phyloP scores from a whole-genome alignment of 2,888 invertebrate genomes.

The Blomia tropicalis region DNA sequence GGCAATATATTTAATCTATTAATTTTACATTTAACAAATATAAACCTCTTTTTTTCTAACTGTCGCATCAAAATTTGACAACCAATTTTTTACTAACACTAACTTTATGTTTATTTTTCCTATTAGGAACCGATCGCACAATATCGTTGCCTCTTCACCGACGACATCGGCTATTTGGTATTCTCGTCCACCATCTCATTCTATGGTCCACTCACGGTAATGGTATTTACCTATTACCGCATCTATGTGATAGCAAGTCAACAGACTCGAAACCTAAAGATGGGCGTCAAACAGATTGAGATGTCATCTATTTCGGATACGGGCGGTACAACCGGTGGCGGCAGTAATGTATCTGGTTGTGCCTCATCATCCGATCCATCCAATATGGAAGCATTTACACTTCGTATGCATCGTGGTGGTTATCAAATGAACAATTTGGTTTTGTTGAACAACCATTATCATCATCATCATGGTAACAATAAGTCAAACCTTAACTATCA shows the following conservation, averaged over 20 bases:
- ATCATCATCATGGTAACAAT: neutral
- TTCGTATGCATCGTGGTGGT: conserved; percentile 84
- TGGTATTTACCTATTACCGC: conserved; percentile 93
- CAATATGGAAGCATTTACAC: conserved; percentile 51
- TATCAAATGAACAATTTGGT: conserved; percentile 36
- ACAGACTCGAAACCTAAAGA: conserved; percentile 72
- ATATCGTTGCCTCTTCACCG: conserved; percentile 84
- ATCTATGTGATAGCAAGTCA: conserved; percentile 85
- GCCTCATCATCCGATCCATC: conserved; percentile 26
- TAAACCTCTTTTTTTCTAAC: no score
- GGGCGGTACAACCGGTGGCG: conserved; percentile 42
- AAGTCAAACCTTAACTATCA: neutral
- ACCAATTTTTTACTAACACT: no score
- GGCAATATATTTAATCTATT: no score
- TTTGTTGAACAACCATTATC: no score
- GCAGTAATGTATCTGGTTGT: neutral
- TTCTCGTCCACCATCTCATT: conserved; percentile 96
- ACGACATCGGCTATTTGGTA: conserved; percentile 84
- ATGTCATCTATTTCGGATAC: conserved; percentile 38
- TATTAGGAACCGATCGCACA: conserved; percentile 34
- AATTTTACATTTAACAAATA: no score
- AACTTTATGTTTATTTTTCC: no score
- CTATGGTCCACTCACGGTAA: conserved; percentile 85
- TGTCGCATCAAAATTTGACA: no score
- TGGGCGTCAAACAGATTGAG: conserved; percentile 56